Evolutionary conservation across 30 jellyfish, hydroid and myxozoan genomes (phyloP), one percentile per base, ranked within the genome.

Genomic region (Hydra vulgaris): DNA sequence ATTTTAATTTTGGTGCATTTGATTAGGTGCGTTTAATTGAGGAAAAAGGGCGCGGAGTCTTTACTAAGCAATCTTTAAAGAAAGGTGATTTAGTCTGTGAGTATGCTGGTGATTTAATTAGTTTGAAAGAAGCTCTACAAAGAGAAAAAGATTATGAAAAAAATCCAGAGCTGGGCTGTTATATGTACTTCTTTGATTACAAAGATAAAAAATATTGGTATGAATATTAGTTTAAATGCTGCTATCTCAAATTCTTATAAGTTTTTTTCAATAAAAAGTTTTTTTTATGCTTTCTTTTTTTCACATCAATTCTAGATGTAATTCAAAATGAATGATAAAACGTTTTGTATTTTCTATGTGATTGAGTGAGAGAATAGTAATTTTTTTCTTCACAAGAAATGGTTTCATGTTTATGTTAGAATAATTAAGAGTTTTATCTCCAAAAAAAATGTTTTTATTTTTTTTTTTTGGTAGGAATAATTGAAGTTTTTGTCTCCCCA

Each of bases 11-110:
- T 40, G 12, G 7, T 8, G 15, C 7, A n/a, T 1, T 68, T 20
- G 27, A n/a, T 25, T 72, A 94, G 99, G 94, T 89, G 53, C 95
- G 96, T 0, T 89, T 83, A n/a, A 88, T 87, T 25, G 94, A 83
- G 17, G 96, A 79, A 0, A 94, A 94, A 86, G 99, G 99, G n/a
- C 89, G 99, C 18, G 96, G 97, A 7, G 88, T 94, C 0, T 94
- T 94, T 86, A 87, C 96, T 0, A 71, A 83, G 21, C 79, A 72
- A 27, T 85, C 78, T n/a, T 86, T 94, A 77, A 61, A 70, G 74
- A 83, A 74, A 81, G 99, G 96, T 8, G 99, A 94, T 17, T 86
- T 94, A 18, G 77, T 94, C 18, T 89, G 97, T 76, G 99, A 94
- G 77, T 94, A 94, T 79, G 95, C 86, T 27, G 99, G 99, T 3